Evolutionary conservation across 2,888 invertebrate species (phyloP).

Genomic region (Diaperis boleti): DNA sequence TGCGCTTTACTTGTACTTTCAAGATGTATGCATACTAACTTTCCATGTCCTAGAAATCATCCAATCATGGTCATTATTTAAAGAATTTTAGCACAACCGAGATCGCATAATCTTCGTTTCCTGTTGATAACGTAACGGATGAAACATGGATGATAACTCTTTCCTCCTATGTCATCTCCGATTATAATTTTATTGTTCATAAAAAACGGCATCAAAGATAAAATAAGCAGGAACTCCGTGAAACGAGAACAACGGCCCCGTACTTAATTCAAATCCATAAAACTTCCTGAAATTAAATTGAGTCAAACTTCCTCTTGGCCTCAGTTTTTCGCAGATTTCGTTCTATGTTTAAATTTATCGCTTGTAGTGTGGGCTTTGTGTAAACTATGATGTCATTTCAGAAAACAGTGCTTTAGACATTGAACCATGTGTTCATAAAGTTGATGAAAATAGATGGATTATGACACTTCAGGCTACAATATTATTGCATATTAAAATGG

Average conservation of each 20-base stretch:
- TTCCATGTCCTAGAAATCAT: neutral
- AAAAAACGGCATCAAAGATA: neutral
- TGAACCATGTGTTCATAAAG: conserved; percentile 39
- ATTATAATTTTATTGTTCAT: neutral
- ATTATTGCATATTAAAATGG: neutral
- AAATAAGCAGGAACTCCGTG: neutral
- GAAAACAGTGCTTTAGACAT: conserved; percentile 19
- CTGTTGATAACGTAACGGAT: conserved; percentile 29
- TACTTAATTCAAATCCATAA: neutral
- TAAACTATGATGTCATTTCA: conserved; percentile 40
- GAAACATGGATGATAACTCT: conserved; percentile 22
- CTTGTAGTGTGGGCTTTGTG: conserved; percentile 27
- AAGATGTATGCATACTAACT: neutral
- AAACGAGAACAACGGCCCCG: neutral
- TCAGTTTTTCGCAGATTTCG: conserved; percentile 2
- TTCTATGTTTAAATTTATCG: conserved; percentile 18
- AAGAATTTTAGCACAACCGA: conserved; percentile 7
- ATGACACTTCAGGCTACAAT: conserved; percentile 10
- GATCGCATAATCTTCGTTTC: conserved; percentile 27
- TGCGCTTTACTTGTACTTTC: neutral
- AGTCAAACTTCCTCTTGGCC: conserved; percentile 4
- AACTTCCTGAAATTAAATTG: neutral
- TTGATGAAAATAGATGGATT: conserved; percentile 30
- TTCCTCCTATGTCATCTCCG: conserved; percentile 19
- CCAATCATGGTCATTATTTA: neutral